phyloP scores from a whole-genome alignment of 2,797 vertebrate genomes.

The Acanthopagrus latus region DNA sequence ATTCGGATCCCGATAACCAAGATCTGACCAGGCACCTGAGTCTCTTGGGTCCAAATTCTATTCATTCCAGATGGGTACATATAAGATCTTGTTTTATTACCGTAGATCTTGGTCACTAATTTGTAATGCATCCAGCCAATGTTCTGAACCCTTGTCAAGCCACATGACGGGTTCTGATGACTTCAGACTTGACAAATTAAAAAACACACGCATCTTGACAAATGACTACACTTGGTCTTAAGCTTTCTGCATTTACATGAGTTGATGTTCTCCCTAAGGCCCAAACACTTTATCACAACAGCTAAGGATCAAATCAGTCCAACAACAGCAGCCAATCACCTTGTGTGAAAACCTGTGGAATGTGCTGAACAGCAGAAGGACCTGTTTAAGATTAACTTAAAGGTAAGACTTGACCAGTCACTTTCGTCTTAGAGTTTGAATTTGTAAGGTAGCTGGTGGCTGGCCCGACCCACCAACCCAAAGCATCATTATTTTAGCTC shows the following conservation, averaged over 20 bases:
- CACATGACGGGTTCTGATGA: background rate
- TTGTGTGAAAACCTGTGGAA: too few species aligned
- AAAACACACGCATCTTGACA: too few species aligned
- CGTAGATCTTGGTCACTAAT: background rate
- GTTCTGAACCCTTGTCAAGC: background rate
- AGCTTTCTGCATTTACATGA: too few species aligned
- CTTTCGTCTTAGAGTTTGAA: background rate
- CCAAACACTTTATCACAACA: background rate
- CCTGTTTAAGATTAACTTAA: background rate
- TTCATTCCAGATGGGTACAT: background rate
- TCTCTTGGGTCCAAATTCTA: background rate
- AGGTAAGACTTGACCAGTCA: background rate
- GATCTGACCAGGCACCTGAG: background rate
- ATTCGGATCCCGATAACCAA: background rate
- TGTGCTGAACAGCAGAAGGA: background rate
- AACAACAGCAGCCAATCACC: conserved; percentile 9
- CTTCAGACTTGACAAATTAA: background rate
- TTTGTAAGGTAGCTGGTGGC: too few species aligned
- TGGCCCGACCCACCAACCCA: too few species aligned
- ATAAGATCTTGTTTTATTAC: background rate
- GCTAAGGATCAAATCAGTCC: conserved; percentile 10
- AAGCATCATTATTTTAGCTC: too few species aligned
- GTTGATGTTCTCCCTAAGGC: background rate
- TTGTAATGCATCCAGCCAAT: background rate
- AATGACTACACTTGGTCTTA: too few species aligned